phyloP scores from a whole-genome alignment of 35 echinoderm and acorn worm genomes.

The Apostichopus japonicus region DNA sequence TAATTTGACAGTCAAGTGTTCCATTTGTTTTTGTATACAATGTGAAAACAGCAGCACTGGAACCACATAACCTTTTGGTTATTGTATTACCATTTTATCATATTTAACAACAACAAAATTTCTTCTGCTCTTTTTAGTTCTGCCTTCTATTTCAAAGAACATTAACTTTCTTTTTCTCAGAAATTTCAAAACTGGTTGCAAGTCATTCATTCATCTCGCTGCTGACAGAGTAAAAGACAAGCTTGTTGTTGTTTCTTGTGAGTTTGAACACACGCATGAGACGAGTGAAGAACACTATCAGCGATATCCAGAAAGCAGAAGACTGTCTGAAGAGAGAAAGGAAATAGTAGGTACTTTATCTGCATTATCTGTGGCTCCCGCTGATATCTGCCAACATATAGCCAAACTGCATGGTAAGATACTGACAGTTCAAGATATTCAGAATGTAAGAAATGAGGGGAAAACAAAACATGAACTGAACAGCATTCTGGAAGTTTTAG shows the following conservation, averaged over 20 bases:
- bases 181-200: conserved; percentile 22
- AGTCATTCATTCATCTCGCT: neutral
- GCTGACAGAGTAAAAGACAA: conserved; percentile 12
- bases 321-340: neutral
- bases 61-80: too few relatives aligned
- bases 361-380: conserved; percentile 13
- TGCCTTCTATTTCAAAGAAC: too few relatives aligned
- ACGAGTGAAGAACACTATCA: neutral
- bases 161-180: neutral
- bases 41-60: too few relatives aligned
- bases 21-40: too few relatives aligned
- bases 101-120: too few relatives aligned
- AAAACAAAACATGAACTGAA: neutral
- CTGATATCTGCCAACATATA: conserved; percentile 15
- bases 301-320: neutral
- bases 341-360: neutral
- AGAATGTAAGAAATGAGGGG: neutral
- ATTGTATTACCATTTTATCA: too few relatives aligned
- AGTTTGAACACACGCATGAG: conserved; percentile 20
- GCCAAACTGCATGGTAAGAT: neutral
- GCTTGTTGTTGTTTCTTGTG: neutral
- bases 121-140: too few relatives aligned
- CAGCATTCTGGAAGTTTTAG: conserved; percentile 16
- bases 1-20: too few relatives aligned
- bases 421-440: conserved; percentile 46